Conservation (phyloP, 2,888 invertebrate genomes). For the Sialis fuliginosa region DNA sequence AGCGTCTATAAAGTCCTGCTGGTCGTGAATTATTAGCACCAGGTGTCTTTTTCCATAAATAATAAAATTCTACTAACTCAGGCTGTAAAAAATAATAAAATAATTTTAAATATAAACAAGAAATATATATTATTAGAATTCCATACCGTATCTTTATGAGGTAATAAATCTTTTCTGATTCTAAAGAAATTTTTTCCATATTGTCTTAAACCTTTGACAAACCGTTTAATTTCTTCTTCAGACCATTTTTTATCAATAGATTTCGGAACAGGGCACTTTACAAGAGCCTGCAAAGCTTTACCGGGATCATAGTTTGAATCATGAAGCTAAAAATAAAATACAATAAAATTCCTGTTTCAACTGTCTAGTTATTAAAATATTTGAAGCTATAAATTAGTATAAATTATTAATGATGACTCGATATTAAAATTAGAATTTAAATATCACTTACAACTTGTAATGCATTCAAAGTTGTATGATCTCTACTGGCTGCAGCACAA, state of each 20-base stretch:
- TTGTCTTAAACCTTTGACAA: slow-evolving; percentile 94
- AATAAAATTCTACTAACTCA: slow-evolving; percentile 96
- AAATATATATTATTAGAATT: slow-evolving; percentile 3
- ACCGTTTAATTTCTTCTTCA: slow-evolving; percentile 94
- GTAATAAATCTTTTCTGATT: slow-evolving; percentile 88
- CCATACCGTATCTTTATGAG: slow-evolving; percentile 85
- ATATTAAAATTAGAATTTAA: background rate
- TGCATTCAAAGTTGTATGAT: slow-evolving; percentile 95
- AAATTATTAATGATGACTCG: background rate
- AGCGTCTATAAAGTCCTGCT: slow-evolving; percentile 44
- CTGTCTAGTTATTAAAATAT: background rate
- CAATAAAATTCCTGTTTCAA: slow-evolving; percentile 5
- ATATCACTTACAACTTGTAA: slow-evolving; percentile 60
- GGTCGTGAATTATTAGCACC: slow-evolving; percentile 94
- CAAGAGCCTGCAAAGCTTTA: slow-evolving; percentile 86
- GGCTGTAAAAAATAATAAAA: slow-evolving; percentile 33
- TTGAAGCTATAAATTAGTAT: background rate
- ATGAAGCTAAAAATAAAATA: slow-evolving; percentile 48
- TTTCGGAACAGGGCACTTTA: slow-evolving; percentile 93
- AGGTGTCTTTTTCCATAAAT: slow-evolving; percentile 98
- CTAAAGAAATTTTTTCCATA: slow-evolving; percentile 99
- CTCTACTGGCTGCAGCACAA: slow-evolving; percentile 88
- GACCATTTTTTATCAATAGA: slow-evolving; percentile 97
- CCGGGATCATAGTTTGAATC: slow-evolving; percentile 94
- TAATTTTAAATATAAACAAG: background rate